Percentiles rank a stretch among this genome's conserved stretches.
Evolutionary conservation across 2,797 vertebrate genomes (phyloP).

Genomic region (Cuculus canorus): DNA sequence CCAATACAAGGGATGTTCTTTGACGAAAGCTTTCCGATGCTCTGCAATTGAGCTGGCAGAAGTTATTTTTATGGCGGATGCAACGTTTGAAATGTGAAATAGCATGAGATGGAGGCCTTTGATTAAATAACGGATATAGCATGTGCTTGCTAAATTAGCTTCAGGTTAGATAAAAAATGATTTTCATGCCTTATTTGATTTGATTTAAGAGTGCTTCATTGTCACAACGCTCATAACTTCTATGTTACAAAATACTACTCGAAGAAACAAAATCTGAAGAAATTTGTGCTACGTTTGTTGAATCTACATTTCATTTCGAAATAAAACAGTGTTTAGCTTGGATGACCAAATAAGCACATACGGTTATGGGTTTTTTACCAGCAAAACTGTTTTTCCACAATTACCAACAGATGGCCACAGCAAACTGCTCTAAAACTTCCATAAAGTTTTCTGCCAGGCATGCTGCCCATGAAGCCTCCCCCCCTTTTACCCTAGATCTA

Average conservation of each 20-base stretch:
- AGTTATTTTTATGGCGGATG: not conserved
- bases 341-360: not conserved
- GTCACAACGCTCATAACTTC: not conserved
- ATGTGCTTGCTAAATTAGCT: not conserved
- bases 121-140: not conserved
- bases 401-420: not conserved
- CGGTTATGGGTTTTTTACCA: not conserved
- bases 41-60: not conserved
- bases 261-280: not conserved
- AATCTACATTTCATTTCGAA: not conserved
- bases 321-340: not conserved
- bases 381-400: not conserved
- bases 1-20: not conserved
- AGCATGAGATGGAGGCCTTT: not conserved
- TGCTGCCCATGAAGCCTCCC: not conserved
- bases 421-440: not conserved
- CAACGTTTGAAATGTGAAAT: not conserved
- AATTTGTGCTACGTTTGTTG: not conserved
- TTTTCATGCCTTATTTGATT: not conserved
- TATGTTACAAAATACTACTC: not conserved
- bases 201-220: not conserved
- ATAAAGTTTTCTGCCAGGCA: not conserved
- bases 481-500: not conserved
- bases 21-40: not conserved
- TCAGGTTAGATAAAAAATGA: not conserved